Conservation (phyloP, 2,797 vertebrate species). For the Spheniscus humboldti region DNA sequence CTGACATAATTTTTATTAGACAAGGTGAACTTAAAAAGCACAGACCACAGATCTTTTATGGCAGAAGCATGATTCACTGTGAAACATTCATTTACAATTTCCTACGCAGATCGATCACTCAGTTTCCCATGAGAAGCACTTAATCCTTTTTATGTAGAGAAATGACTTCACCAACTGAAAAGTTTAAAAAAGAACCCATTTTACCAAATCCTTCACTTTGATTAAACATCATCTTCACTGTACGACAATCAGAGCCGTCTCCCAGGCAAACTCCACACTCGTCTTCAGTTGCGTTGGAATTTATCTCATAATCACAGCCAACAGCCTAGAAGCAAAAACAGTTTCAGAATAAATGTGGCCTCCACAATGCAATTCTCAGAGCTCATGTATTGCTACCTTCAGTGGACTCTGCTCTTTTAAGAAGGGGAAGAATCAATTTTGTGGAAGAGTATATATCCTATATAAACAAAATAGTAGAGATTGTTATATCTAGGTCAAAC, state of each 20-base stretch:
- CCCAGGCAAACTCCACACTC: constrained; percentile 93
- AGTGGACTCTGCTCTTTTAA: not conserved
- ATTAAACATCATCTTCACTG: constrained; percentile 83
- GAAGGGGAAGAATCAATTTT: not conserved
- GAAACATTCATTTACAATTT: not conserved
- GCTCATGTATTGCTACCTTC: not conserved
- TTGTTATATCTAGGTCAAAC: not conserved
- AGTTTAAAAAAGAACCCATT: not conserved
- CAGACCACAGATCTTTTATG: not conserved
- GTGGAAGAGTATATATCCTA: not conserved
- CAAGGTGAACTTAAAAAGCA: not conserved
- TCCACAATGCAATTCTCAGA: not conserved
- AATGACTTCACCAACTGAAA: not conserved
- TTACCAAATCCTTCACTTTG: constrained; percentile 89
- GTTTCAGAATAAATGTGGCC: not conserved
- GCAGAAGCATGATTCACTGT: not conserved
- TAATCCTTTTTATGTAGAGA: not conserved
- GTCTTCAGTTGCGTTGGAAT: constrained; percentile 93
- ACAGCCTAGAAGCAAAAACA: constrained; percentile 76
- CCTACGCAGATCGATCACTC: rapidly evolving
- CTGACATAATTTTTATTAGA: not conserved
- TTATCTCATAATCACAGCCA: constrained; percentile 94
- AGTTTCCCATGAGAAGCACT: not conserved
- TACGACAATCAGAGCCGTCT: constrained; percentile 88
- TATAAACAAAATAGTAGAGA: not conserved